A percentile compares a stretch with the other conserved stretches of the same genome.
These are phyloP conservation scores for Hyles vespertilio DNA, from an alignment of 1,140 invertebrate genomes.

Conservation along the genomic window DNA sequence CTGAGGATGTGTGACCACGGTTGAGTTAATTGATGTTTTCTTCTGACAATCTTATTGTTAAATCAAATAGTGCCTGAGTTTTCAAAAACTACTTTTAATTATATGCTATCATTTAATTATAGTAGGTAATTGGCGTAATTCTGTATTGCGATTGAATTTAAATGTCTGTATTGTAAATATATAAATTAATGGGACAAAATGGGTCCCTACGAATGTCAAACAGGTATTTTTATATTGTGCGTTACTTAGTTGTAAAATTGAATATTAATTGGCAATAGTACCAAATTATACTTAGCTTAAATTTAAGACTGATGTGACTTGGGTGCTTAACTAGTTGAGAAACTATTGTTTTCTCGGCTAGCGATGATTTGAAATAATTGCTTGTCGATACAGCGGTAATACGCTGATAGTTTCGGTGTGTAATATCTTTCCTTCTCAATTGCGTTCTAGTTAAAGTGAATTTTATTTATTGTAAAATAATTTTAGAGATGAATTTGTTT, in stretches of 20 bases:
- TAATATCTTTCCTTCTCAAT: background rate
- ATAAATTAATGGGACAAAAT: too few relatives aligned
- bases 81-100: too few relatives aligned
- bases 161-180: constrained; percentile 9
- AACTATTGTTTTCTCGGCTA: background rate
- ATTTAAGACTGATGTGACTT: constrained; percentile 43
- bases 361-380: background rate
- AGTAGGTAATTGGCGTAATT: too few relatives aligned
- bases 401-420: too few relatives aligned
- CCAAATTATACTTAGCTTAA: constrained; percentile 16
- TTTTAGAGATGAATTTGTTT: background rate
- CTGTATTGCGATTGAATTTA: background rate
- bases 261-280: background rate
- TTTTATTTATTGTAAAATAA: background rate
- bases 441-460: background rate
- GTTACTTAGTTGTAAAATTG: constrained; percentile 1
- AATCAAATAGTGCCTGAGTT: too few relatives aligned
- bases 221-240: constrained; percentile 5
- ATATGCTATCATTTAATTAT: too few relatives aligned
- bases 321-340: constrained; percentile 33
- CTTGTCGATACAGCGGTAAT: background rate
- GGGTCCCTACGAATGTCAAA: too few relatives aligned
- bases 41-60: too few relatives aligned
- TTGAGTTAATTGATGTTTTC: too few relatives aligned
- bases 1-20: too few relatives aligned